Base-by-base conservation (phyloP, 2,113 vertebrate genomes). In the Sylvietta virens region DNA sequence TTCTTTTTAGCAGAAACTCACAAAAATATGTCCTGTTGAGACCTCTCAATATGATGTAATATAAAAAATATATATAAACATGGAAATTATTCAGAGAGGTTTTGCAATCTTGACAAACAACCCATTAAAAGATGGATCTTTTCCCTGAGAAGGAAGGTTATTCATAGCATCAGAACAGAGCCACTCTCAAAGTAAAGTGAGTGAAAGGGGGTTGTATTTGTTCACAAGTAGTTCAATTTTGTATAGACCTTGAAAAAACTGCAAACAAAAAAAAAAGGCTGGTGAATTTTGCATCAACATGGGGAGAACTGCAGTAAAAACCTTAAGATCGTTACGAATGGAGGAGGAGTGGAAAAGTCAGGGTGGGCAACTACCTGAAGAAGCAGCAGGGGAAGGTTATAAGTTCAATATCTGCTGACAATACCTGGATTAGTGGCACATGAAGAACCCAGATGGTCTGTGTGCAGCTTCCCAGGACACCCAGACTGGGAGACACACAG, bases 1-100 rank as follows among this genome's bases (percentile, higher is more conserved):
- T 71, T 92, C 40, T 84, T 94, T 93, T 81, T 64, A 91, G 73
- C 20, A 81, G 54, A 91, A 96, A 70, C 18, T n/a, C 44, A 51
- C 31, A 81, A 90, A 95, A 95, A 91, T 62, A 66, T 71, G 67
- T 71, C 76, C 72, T 77, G 17, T 45, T 9, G 4, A 93, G 83
- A 57, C 51, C n/a, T 76, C 71, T 16, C n/a, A 81, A 57, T 37
- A 61, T 93, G 94, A 94, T 76, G 81, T 92, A 87, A 95, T 76
- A 56, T 57, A 64, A 87, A 91, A 93, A 58, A 65, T 40, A 80
- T 72, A 95, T 57, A 66, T 86, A 94, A 94, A 95, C 76, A 93
- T 9, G 39, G 51, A 67, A 88, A 88, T 58, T 77, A 83, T 54
- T 77, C 64, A 62, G 67, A 62, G 39, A 81, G 47, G 35, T 90